A percentile compares a stretch with the other conserved stretches of the same genome.
Conservation (phyloP, 2,888 invertebrate genomes). For the Sphaerophoria taeniata region DNA sequence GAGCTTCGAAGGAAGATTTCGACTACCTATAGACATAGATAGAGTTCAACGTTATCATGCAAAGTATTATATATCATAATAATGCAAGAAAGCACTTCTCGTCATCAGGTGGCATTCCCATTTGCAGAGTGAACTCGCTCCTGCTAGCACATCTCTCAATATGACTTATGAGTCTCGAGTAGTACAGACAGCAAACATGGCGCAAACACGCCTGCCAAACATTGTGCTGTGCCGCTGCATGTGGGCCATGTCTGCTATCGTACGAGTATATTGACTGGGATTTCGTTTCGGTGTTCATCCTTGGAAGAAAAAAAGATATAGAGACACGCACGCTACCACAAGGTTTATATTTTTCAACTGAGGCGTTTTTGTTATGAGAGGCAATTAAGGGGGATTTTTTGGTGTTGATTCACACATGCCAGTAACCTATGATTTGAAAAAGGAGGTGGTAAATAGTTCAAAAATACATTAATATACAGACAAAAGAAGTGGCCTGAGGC, state of each 20-base stretch:
- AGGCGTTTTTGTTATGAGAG: constrained; percentile 40
- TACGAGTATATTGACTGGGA: background rate
- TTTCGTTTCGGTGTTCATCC: constrained; percentile 7
- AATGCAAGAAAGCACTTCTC: constrained; percentile 24
- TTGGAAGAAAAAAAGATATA: constrained; percentile 20
- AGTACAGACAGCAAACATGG: constrained; percentile 67
- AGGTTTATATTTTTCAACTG: background rate
- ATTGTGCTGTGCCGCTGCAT: constrained; percentile 40
- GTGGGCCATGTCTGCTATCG: background rate
- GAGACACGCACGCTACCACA: constrained; percentile 23
- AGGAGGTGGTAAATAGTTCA: constrained; percentile 17
- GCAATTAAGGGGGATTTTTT: constrained; percentile 36
- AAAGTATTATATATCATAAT: constrained; percentile 53
- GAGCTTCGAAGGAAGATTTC: background rate
- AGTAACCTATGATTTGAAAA: background rate
- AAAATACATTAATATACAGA: constrained; percentile 20
- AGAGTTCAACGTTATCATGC: constrained; percentile 64
- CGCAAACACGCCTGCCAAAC: constrained; percentile 65
- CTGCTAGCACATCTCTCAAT: background rate
- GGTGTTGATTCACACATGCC: constrained; percentile 54
- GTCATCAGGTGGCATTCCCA: constrained; percentile 68
- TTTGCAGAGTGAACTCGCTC: constrained; percentile 20
- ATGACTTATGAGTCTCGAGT: constrained; percentile 53
- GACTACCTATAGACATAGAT: background rate
- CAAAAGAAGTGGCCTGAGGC: constrained; percentile 23